Percentiles rank a stretch among this genome's conserved stretches.
Conservation (phyloP, 2,113 vertebrate species). For the Mesitornis unicolor region DNA sequence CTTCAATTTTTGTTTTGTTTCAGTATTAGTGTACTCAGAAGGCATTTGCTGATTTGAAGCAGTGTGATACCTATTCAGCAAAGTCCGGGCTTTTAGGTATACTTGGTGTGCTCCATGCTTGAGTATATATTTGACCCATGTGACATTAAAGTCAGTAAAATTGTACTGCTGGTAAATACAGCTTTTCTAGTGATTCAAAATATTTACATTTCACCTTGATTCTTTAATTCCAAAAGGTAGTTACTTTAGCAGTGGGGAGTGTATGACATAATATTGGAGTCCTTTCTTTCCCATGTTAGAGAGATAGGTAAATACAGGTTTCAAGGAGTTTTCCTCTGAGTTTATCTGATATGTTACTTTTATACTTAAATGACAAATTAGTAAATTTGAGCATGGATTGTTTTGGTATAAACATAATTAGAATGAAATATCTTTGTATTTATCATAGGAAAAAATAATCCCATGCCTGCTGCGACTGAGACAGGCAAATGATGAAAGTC, state of each 20-base stretch:
- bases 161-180: background rate
- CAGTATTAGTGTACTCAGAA: background rate
- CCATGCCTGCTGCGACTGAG: constrained; percentile 86
- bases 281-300: background rate
- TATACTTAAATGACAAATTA: background rate
- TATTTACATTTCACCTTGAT: background rate
- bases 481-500: constrained; percentile 82
- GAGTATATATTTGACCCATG: background rate
- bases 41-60: background rate
- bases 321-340: background rate
- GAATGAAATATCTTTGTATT: background rate
- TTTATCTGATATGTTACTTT: background rate
- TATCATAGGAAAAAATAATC: constrained; percentile 83
- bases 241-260: background rate
- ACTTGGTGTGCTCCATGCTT: background rate
- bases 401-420: background rate
- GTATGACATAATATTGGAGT: background rate
- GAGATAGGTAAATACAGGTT: background rate
- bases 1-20: background rate
- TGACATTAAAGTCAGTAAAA: background rate
- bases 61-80: background rate
- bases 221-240: background rate
- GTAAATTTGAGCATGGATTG: background rate
- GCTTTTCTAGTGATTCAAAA: background rate
- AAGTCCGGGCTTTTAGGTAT: background rate